Evolutionary conservation across 2,113 vertebrate genomes (phyloP), one percentile per base, ranked within the genome.

Genomic region (Nothoprocta perdicaria): DNA sequence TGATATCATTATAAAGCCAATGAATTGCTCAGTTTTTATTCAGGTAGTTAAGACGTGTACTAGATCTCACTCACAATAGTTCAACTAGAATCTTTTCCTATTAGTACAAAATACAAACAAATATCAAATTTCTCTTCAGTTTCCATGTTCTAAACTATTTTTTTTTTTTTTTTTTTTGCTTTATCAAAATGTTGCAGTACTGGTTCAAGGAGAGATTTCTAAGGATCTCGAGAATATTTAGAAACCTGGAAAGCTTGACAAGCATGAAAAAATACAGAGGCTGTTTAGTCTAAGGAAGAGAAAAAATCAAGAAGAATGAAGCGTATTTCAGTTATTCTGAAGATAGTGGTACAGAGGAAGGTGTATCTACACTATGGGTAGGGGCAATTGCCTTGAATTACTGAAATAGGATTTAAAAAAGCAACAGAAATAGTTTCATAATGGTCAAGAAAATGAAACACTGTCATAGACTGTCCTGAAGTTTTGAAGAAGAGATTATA

Each of bases 31-130:
- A 33, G 2, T 6, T 68, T 71, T 65, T 52, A 22, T 8, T 58
- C 17, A 67, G 62, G 33, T 50, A 12, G 7, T 12, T 68, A 35
- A 26, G 40, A 81, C 90, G 27, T 19, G 0, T 90, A 61, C 2
- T 4, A 27, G 8, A 1, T 35, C 1, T 80, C 18, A 5, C 16
- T 15, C 60, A 6, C 0, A 7, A 55, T 1, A 75, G 45, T 55
- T 14, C 41, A 27, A 18, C 7, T 1, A 52, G 14, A 38, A 14
- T 8, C n/a, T 43, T 60, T 55, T 1, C 46, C 46, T 22, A 21
- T 48, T 2, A 35, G 13, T 24, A 3, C 23, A 57, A 43, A 52
- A 16, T 6, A 17, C 1, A 17, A 43, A 35, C 3, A 2, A 33
- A 80, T 6, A 33, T 18, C 57, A 31, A 62, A 58, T 29, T 72